Evolutionary conservation across 2,888 invertebrate species (phyloP), one percentile per base, ranked within the genome.

Genomic region (Microctonus aethiopoides): DNA sequence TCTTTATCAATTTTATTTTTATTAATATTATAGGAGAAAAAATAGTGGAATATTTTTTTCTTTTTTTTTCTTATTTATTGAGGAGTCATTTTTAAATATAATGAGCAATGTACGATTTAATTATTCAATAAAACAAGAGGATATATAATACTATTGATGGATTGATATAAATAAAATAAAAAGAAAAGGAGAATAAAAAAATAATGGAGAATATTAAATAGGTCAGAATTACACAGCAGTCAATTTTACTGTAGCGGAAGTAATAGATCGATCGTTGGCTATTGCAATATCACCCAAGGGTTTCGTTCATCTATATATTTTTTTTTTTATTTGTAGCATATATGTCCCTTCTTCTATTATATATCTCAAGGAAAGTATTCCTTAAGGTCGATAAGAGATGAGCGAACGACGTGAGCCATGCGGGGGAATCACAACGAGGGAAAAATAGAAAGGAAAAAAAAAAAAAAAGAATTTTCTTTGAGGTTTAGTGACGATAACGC

Each of bases 401-500:
- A 26, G 7, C 26, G 32, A 13, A 22, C 1, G 34, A n/a, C n/a
- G n/a, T n/a, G n/a, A n/a, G n/a, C n/a, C 11, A 20, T 20, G 20
- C 34, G 52, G 22, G 26, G 26, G 24, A 26, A 46, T 46, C 5
- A 29, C 9, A 16, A 22, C n/a, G 62, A 22, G 52, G 5, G 16
- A 32, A 32, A 20, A 32, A 52, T 20, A 39, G 34, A 20, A 60
- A 36, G 24, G 22, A 20, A n/a, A 39, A 60, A 20, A 61, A 59
- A 29, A 57, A 51, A 65, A 54, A 54, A 54, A 39, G n/a, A 10
- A 22, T 39, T 39, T 56, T 54, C 69, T 69, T 69, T 69, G 69
- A 64, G 69, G 57, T 41, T 57, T 59, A 24, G 57, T 34, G n/a
- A 65, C 36, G 64, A 68, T 68, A 68, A 64, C 59, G 59, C 69